These are phyloP conservation scores for Chloropsis hardwickii DNA, from an alignment of 2,113 vertebrate species.

Conservation along the genomic window DNA sequence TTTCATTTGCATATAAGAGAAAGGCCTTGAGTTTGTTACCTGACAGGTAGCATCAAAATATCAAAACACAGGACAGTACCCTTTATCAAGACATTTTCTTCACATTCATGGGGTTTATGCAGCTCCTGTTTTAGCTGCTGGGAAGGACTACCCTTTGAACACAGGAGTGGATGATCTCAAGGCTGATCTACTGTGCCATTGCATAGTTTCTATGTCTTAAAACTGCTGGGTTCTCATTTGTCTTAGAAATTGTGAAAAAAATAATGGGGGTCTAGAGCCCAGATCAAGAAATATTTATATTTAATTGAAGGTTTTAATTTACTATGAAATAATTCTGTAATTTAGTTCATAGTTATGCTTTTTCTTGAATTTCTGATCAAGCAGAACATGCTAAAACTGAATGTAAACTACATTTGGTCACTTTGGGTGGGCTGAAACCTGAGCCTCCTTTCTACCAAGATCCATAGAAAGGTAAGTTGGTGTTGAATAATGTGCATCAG, in stretches of 20 bases:
- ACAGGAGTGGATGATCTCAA: not conserved
- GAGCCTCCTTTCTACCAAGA: not conserved
- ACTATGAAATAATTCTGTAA: not conserved
- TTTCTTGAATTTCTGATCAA: not conserved
- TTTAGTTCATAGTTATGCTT: not conserved
- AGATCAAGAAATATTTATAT: not conserved
- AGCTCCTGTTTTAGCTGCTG: not conserved
- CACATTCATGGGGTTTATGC: not conserved
- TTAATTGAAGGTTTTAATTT: not conserved
- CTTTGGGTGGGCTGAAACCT: not conserved
- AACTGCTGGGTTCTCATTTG: not conserved
- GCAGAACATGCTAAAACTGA: not conserved
- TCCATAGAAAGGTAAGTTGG: not conserved
- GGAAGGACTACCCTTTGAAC: not conserved
- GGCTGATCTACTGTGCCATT: not conserved
- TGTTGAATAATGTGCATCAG: not conserved
- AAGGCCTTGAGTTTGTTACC: not conserved
- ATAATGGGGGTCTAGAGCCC: fast-evolving
- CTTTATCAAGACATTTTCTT: not conserved
- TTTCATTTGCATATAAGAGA: not conserved
- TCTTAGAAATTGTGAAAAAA: not conserved
- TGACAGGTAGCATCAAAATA: not conserved
- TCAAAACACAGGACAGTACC: not conserved
- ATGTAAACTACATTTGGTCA: not conserved
- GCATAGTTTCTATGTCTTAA: not conserved